phyloP scores from a whole-genome alignment of 2,797 vertebrate genomes.

The Setipinna tenuifilis region DNA sequence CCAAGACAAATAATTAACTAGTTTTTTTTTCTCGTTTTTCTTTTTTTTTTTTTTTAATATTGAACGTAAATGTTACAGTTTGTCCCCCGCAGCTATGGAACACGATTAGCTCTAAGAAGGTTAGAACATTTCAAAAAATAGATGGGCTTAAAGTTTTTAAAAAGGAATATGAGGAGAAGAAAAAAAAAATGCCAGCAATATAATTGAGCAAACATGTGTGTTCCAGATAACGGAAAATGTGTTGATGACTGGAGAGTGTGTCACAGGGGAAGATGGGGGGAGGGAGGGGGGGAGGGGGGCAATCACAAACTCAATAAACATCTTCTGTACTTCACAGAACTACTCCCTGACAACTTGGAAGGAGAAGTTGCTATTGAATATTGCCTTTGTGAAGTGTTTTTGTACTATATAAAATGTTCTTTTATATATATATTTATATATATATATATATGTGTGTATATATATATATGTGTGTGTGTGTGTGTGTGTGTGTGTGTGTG shows the following conservation, averaged over 20 bases:
- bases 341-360: background rate
- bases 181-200: constrained; percentile 48
- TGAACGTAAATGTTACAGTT: constrained; percentile 60
- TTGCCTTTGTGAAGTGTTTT: too few species aligned
- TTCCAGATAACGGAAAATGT: constrained; percentile 58
- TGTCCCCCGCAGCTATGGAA: constrained; percentile 66
- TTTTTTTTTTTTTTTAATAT: background rate
- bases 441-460: too few species aligned
- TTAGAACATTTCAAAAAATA: constrained; percentile 48
- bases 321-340: background rate
- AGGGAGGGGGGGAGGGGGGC: constrained; percentile 49
- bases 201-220: constrained; percentile 60
- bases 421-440: too few species aligned
- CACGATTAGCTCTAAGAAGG: constrained; percentile 65
- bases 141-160: constrained; percentile 12
- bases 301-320: constrained; percentile 28
- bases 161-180: constrained; percentile 46
- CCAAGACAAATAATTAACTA: constrained; percentile 58
- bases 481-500: too few species aligned
- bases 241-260: constrained; percentile 37
- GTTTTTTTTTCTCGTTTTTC: constrained; percentile 31
- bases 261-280: constrained; percentile 43
- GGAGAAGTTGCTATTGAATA: too few species aligned
- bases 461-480: too few species aligned
- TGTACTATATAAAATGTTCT: too few species aligned